These are phyloP conservation scores for Philereme vetulata DNA, from an alignment of 2,888 invertebrate species.

Conservation along the genomic window DNA sequence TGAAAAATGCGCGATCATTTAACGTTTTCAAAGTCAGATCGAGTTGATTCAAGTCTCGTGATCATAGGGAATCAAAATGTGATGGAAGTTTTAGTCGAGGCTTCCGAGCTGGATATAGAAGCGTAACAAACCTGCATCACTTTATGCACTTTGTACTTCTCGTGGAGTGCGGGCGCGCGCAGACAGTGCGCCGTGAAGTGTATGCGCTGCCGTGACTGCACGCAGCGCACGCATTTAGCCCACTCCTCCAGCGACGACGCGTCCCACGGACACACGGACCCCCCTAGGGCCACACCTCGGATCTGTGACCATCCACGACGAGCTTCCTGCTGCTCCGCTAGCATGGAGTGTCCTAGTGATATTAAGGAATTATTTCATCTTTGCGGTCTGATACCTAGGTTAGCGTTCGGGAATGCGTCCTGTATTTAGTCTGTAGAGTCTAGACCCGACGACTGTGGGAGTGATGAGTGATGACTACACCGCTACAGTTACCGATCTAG, in stretches of 20 bases:
- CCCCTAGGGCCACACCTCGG: slow-evolving; percentile 66
- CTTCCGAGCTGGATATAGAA: no score
- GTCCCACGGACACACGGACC: slow-evolving; percentile 70
- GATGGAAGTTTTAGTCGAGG: no score
- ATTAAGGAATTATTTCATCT: no score
- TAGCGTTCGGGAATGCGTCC: no score
- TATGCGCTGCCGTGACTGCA: slow-evolving; percentile 58
- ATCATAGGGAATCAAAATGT: no score
- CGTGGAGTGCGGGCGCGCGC: slow-evolving; percentile 67
- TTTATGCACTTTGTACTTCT: slow-evolving; percentile 69
- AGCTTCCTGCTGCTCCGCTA: slow-evolving; percentile 69
- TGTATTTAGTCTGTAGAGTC: no score
- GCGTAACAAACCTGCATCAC: slow-evolving; percentile 62
- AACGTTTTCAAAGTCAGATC: no score
- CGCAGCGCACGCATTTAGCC: slow-evolving; percentile 66
- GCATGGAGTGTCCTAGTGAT: slow-evolving; percentile 69
- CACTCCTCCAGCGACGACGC: slow-evolving; percentile 65
- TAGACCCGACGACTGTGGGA: no score
- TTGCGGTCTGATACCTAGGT: no score
- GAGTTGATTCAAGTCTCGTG: not conserved
- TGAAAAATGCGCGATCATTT: slow-evolving; percentile 37
- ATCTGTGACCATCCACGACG: slow-evolving; percentile 61
- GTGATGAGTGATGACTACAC: no score
- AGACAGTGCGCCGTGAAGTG: slow-evolving; percentile 71
- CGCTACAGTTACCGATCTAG: no score